These are phyloP conservation scores for Tokudaia tokunoshimensis DNA, from an alignment of 2,797 vertebrate genomes.

Conservation along the genomic window DNA sequence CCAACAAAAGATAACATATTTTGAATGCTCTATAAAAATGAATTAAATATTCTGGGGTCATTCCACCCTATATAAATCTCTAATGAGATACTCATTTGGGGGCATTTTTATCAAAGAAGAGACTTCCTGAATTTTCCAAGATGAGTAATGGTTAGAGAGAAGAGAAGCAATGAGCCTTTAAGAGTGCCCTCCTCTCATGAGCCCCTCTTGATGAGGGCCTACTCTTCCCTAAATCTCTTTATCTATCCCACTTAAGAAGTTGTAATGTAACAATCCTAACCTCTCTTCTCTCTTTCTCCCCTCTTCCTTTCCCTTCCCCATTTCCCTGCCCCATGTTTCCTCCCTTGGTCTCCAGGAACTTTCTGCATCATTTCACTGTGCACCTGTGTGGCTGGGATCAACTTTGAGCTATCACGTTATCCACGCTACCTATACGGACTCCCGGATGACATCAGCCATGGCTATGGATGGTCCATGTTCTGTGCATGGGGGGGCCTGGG, in stretches of 20 bases:
- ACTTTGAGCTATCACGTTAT: conserved; percentile 99
- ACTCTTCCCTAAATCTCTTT: background rate
- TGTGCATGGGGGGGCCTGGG: conserved; percentile 99
- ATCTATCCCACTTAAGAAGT: background rate
- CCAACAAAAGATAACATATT: conserved; percentile 9
- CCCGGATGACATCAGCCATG: conserved; percentile 98
- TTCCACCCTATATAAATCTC: background rate
- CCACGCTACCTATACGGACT: conserved; percentile 97
- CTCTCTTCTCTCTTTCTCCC: conserved; percentile 64
- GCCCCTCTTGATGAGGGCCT: background rate
- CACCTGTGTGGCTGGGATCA: conserved; percentile 99
- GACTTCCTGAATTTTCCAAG: background rate
- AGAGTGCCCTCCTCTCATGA: background rate
- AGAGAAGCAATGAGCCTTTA: background rate
- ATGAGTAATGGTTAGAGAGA: background rate
- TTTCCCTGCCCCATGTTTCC: conserved; percentile 50
- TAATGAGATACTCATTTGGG: background rate
- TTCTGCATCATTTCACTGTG: conserved; percentile 99
- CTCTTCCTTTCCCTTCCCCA: conserved; percentile 65
- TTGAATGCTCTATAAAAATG: conserved; percentile 10
- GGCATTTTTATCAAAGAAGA: background rate
- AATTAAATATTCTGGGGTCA: background rate
- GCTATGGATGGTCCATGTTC: conserved; percentile 99
- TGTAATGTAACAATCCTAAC: conserved; percentile 11
- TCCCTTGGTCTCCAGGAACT: conserved; percentile 90